Percentiles rank a stretch among this genome's conserved stretches.
These are phyloP conservation scores for Hylia prasina DNA, from an alignment of 2,113 vertebrate species.

Conservation along the genomic window DNA sequence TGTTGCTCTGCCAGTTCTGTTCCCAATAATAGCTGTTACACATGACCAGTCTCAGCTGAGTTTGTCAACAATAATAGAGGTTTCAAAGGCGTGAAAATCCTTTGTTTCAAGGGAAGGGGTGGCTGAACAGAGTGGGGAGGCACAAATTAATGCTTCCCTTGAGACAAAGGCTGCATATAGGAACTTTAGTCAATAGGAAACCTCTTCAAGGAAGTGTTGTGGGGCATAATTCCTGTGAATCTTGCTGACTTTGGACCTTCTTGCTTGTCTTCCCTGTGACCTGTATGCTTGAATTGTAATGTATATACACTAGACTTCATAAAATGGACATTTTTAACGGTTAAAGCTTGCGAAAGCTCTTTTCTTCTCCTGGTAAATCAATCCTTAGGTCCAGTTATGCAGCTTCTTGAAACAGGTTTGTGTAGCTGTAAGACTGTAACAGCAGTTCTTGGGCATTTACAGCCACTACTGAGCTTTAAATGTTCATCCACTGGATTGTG, in stretches of 20 bases:
- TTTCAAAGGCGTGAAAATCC: background rate
- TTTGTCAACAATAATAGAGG: background rate
- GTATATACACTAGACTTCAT: background rate
- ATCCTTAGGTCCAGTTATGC: background rate
- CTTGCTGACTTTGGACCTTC: background rate
- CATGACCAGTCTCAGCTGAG: conserved; percentile 7
- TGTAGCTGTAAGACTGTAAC: background rate
- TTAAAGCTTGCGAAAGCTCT: background rate
- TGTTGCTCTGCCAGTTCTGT: background rate
- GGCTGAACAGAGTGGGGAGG: background rate
- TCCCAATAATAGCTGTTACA: background rate
- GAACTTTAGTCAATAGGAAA: background rate
- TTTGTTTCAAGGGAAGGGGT: background rate
- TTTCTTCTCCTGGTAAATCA: background rate
- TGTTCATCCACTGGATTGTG: background rate
- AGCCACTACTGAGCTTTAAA: background rate
- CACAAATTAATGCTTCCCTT: background rate
- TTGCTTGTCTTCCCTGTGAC: background rate
- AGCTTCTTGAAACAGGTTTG: background rate
- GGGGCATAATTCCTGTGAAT: background rate
- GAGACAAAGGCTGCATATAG: background rate
- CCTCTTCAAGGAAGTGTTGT: background rate
- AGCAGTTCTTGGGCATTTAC: background rate
- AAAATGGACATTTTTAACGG: background rate
- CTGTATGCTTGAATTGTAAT: background rate